Conservation (phyloP, 2,113 vertebrate genomes). For the Anguilla rostrata region DNA sequence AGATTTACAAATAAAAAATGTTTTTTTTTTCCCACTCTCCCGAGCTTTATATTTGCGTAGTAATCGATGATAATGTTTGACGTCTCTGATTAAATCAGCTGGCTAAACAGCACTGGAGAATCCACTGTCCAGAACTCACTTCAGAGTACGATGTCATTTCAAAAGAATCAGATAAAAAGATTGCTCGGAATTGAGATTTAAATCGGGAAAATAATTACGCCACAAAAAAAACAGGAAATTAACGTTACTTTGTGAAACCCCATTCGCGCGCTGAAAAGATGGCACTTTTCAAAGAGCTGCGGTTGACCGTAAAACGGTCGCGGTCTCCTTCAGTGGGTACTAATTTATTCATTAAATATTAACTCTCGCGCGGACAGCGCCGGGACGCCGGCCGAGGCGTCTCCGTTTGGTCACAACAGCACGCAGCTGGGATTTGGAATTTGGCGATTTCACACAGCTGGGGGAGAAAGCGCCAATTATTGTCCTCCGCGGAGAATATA, state of each 20-base stretch:
- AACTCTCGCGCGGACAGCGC: conserved; percentile 68
- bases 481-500: conserved; percentile 57
- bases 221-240: conserved; percentile 3
- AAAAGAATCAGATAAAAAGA: not conserved
- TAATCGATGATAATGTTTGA: not conserved
- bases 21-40: conserved; percentile 43
- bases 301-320: conserved; percentile 43
- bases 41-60: not conserved
- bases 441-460: conserved; percentile 65
- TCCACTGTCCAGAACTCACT: not conserved
- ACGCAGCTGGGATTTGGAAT: conserved; percentile 62
- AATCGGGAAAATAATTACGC: not conserved
- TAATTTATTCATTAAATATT: conserved; percentile 80
- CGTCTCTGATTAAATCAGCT: not conserved
- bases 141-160: not conserved
- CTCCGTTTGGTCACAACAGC: conserved; percentile 67
- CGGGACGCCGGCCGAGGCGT: conserved; percentile 65
- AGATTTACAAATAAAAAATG: conserved; percentile 59
- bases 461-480: conserved; percentile 65
- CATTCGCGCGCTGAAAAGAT: not conserved
- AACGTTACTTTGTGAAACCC: not conserved
- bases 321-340: conserved; percentile 69
- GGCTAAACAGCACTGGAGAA: not conserved
- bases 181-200: not conserved
- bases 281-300: conserved; percentile 20